Percentiles rank a stretch among this genome's conserved stretches.
These are phyloP conservation scores for Eristalinus sepulchralis DNA, from an alignment of 2,888 invertebrate genomes.

Conservation along the genomic window DNA sequence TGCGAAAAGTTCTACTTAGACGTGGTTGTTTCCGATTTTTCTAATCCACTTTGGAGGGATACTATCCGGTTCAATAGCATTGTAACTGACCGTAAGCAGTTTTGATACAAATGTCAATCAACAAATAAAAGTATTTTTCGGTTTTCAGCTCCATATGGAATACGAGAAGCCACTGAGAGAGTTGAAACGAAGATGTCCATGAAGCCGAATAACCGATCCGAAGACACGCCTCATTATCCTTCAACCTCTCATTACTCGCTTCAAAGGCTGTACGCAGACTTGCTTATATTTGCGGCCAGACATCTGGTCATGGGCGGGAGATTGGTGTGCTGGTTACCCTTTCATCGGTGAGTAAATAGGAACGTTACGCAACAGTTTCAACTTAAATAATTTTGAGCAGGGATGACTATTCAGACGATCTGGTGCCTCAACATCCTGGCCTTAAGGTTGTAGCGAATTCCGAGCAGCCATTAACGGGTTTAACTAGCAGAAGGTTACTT, in stretches of 20 bases:
- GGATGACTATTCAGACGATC: constrained; percentile 86
- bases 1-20: constrained; percentile 89
- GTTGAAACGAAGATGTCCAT: constrained; percentile 81
- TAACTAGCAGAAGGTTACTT: constrained; percentile 90
- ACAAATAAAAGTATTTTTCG: neutral
- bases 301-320: constrained; percentile 89
- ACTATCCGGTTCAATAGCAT: constrained; percentile 92
- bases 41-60: constrained; percentile 89
- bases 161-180: constrained; percentile 95
- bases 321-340: constrained; percentile 97
- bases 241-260: constrained; percentile 93
- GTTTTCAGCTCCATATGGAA: constrained; percentile 96
- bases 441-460: constrained; percentile 90
- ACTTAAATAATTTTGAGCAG: constrained; percentile 79
- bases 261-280: constrained; percentile 90
- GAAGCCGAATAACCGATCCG: constrained; percentile 84
- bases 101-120: neutral
- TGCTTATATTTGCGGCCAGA: constrained; percentile 90
- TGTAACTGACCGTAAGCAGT: constrained; percentile 94
- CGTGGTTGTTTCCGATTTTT: constrained; percentile 95
- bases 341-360: constrained; percentile 85
- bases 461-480: constrained; percentile 92
- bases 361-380: neutral
- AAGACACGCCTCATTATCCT: constrained; percentile 88
- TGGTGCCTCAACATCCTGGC: constrained; percentile 91